Base-by-base conservation (phyloP, 1,140 invertebrate genomes). In the Wasmannia auropunctata region DNA sequence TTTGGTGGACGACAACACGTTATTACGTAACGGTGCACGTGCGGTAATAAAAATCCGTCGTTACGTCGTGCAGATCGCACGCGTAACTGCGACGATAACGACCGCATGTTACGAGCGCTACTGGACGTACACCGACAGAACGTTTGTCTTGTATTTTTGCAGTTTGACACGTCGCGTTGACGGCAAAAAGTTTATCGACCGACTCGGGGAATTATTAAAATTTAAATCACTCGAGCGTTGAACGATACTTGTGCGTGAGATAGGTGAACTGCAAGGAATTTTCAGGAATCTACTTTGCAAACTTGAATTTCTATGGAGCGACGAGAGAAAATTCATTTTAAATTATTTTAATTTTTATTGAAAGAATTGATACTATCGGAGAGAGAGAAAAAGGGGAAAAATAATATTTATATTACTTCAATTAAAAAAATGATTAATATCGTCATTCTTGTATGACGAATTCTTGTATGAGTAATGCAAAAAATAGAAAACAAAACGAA, bases 21-120 rank as follows among this genome's bases (percentile, higher is more conserved):
- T 80, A 70, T 72, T 86, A 62, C 43, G 34, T 86, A 86, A 81
- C 56, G 25, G 31, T 43, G 67, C 69, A 75, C 85, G 62, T 80
- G 72, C 28, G 74, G 72, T 46, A 76, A 76, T 88, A 88, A 88
- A 88, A 88, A 87, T 88, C 72, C 58, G 56, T 67, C 86, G 87
- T 86, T 88, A 86, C 34, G 65, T 43, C 74, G 54, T 49, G 70
- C 69, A 67, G 51, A 87, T 58, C 67, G 67, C 37, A 76, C 56
- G 79, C 77, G 87, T 76, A 86, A 87, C 77, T 60, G 40, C 58
- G 31, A 79, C 80, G 69, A 85, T 89, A 86, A 87, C 75, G 86
- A 87, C 63, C 34, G 72, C 22, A 43, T 28, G 54, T 87, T 89
- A 85, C 80, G 60, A 80, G 43, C 77, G n/a, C 16, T 46, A 49